These are phyloP conservation scores for Telmatherina bonti DNA, from an alignment of 2,797 vertebrate species.

Conservation along the genomic window DNA sequence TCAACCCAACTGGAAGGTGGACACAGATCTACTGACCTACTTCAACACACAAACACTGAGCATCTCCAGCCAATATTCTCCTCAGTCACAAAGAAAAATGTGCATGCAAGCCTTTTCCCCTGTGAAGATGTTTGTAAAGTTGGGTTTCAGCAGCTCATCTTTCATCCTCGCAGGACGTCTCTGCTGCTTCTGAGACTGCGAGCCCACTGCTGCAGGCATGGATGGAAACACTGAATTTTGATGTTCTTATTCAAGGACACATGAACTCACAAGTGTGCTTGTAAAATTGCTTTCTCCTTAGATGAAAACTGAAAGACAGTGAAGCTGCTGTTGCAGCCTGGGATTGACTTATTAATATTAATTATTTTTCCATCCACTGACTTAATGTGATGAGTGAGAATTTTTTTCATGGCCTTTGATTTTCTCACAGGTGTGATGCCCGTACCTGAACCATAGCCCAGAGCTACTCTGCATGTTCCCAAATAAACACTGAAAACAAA, in stretches of 20 bases:
- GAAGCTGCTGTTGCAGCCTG: conserved; percentile 19
- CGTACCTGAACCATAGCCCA: background rate
- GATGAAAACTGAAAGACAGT: conserved; percentile 54
- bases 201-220: conserved; percentile 12
- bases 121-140: conserved; percentile 10
- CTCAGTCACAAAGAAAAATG: background rate
- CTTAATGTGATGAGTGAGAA: background rate
- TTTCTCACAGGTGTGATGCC: background rate
- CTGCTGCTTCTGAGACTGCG: background rate
- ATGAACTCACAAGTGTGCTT: conserved; percentile 48
- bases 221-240: conserved; percentile 64
- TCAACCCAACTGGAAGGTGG: too few species aligned
- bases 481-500: background rate
- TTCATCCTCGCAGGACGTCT: conserved; percentile 30
- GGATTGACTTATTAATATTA: conserved; percentile 19
- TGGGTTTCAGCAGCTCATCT: conserved; percentile 23
- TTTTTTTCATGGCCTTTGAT: background rate
- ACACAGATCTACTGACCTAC: too few species aligned
- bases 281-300: conserved; percentile 38
- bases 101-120: background rate
- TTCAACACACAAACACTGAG: too few species aligned
- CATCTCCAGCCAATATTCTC: background rate
- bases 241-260: conserved; percentile 69
- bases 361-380: background rate
- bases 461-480: background rate